Percentiles rank a stretch among this genome's conserved stretches.
Evolutionary conservation across 1,140 invertebrate genomes (phyloP).

Genomic region (Pteromalus puparum): DNA sequence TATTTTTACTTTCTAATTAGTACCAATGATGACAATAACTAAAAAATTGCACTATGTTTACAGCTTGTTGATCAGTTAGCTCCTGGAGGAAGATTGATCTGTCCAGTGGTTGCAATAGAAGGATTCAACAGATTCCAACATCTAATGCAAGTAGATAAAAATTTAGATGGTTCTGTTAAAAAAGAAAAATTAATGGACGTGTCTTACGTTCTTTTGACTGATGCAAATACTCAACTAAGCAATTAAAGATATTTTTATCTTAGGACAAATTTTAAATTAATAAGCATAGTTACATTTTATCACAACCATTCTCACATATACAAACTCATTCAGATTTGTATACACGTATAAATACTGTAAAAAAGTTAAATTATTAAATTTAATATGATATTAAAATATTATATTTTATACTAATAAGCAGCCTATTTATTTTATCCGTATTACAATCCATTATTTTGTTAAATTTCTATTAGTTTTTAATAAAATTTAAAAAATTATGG

Average conservation of each 20-base stretch:
- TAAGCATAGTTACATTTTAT: background rate
- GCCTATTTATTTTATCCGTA: background rate
- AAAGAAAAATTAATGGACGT: conserved; percentile 70
- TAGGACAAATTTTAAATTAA: conserved; percentile 1
- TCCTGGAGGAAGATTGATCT: conserved; percentile 81
- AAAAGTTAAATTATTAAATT: conserved; percentile 2
- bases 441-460: background rate
- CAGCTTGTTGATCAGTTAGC: conserved; percentile 79
- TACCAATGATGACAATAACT: background rate
- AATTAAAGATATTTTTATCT: conserved; percentile 47
- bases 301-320: background rate
- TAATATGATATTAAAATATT: background rate
- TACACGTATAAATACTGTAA: conserved; percentile 5
- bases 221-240: conserved; percentile 65
- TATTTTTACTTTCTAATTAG: conserved; percentile 6
- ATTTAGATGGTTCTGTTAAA: conserved; percentile 61
- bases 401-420: conserved; percentile 13
- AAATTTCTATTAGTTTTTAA: background rate
- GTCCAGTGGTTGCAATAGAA: conserved; percentile 78
- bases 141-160: conserved; percentile 70
- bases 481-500: too few relatives aligned
- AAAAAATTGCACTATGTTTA: conserved; percentile 47
- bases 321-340: conserved; percentile 5
- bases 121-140: conserved; percentile 67
- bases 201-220: conserved; percentile 71